Conservation (phyloP, 2,113 vertebrate species). For the Apus apus region DNA sequence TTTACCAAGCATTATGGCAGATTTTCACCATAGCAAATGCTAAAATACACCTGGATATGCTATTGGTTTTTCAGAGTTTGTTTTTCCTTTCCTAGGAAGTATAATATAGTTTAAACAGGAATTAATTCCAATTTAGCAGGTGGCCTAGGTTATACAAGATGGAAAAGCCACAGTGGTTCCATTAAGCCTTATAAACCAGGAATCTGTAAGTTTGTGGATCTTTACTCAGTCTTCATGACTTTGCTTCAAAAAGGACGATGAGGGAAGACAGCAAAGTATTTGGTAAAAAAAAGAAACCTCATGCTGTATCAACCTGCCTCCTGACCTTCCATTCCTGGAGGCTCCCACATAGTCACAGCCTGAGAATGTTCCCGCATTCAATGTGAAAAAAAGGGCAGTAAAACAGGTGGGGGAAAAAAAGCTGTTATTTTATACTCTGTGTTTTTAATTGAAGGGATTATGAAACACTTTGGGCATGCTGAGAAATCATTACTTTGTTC, state of each 20-base stretch:
- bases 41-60: not conserved
- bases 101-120: not conserved
- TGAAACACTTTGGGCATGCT: slow-evolving; percentile 39
- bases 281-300: not conserved
- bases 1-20: not conserved
- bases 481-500: slow-evolving; percentile 53
- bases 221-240: not conserved
- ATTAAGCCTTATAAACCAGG: not conserved
- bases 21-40: not conserved
- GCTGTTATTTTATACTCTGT: not conserved
- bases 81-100: not conserved
- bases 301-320: not conserved
- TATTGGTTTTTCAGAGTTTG: not conserved
- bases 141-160: not conserved
- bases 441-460: slow-evolving; percentile 51
- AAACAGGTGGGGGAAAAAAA: not conserved
- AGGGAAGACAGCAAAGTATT: not conserved
- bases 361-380: not conserved
- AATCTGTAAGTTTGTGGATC: not conserved
- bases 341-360: not conserved
- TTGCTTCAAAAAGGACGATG: not conserved
- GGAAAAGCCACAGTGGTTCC: not conserved
- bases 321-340: not conserved
- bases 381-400: not conserved
- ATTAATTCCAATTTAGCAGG: slow-evolving; percentile 38